These are phyloP conservation scores for Pyrrhosoma nymphula DNA, from an alignment of 2,888 invertebrate species.

Conservation along the genomic window DNA sequence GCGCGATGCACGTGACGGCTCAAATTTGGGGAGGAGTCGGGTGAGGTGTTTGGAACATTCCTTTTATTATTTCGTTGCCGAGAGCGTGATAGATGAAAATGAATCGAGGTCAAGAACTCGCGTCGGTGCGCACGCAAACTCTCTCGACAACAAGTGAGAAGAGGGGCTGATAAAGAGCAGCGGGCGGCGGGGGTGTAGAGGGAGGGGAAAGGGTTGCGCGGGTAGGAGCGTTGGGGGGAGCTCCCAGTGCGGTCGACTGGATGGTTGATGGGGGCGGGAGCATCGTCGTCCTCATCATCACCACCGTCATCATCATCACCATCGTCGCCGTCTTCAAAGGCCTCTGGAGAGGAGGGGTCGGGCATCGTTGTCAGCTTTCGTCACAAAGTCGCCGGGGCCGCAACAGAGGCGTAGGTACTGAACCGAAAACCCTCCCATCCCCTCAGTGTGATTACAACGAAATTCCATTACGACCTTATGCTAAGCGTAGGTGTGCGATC, in stretches of 20 bases:
- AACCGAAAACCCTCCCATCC: neutral
- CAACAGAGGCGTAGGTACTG: neutral
- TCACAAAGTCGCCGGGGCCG: neutral
- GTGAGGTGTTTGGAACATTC: no score
- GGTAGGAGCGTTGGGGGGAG: no score
- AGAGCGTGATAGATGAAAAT: constrained; percentile 37
- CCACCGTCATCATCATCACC: neutral
- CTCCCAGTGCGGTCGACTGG: neutral
- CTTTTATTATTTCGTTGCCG: neutral
- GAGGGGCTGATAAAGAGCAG: neutral
- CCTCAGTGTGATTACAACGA: constrained; percentile 24
- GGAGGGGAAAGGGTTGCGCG: no score
- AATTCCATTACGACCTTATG: constrained; percentile 16
- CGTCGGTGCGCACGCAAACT: neutral
- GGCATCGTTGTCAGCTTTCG: neutral
- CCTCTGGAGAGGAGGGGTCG: neutral
- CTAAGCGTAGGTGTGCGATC: neutral
- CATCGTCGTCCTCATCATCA: no score
- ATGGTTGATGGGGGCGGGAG: neutral
- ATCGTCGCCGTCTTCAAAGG: neutral
- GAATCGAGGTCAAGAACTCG: constrained; percentile 21
- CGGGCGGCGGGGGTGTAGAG: neutral
- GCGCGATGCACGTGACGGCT: neutral
- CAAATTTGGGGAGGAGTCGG: neutral
- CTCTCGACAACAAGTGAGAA: constrained; percentile 12